Evolutionary conservation across 2,113 vertebrate genomes (phyloP), one percentile per base, ranked within the genome.

Genomic region (Coregonus clupeaformis): DNA sequence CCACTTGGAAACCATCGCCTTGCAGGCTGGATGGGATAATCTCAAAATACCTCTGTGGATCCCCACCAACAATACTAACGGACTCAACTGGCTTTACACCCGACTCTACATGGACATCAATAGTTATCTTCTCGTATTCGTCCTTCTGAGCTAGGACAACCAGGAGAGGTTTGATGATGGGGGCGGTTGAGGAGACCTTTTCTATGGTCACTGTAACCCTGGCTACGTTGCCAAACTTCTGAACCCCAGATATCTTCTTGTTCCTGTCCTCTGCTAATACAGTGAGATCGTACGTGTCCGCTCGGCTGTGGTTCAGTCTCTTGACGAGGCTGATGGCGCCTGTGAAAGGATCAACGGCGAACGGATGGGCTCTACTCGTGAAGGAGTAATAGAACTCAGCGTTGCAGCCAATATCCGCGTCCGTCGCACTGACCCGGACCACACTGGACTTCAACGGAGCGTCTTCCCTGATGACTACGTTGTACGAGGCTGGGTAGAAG

Each of bases 401-500:
- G 0, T 98, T 99, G 89, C 94, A 96, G 9, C 97, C 97, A 24
- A 95, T 75, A 1, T 99, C 98, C 0, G 97, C 98, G 0, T 99
- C 98, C 0, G 97, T 98, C 49, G 98, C 98, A 0, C 94, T 97
- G 66, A 99, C 94, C 0, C 72, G 94, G 80, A 93, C 93, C 82
- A 99, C 87, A 52, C 94, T 93, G 0, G 93, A 93, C 83, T 93
- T 94, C 7, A 96, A 84, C 13, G 94, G 93, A 3, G 86, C 82
- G 74, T 98, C 95, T 79, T 98, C 97, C 49, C 71, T 90, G 77
- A 99, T 90, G 52, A 88, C 91, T 49, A 95, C 93, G 77, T 91
- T 94, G 89, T 99, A 99, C 0, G 95, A 98, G 0, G 97, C 96
- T 0, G 97, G 96, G 74, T 96, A 98, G 87, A 99, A 98, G 22